Conservation (phyloP, 1,140 invertebrate species). For the Trissolcus basalis region DNA sequence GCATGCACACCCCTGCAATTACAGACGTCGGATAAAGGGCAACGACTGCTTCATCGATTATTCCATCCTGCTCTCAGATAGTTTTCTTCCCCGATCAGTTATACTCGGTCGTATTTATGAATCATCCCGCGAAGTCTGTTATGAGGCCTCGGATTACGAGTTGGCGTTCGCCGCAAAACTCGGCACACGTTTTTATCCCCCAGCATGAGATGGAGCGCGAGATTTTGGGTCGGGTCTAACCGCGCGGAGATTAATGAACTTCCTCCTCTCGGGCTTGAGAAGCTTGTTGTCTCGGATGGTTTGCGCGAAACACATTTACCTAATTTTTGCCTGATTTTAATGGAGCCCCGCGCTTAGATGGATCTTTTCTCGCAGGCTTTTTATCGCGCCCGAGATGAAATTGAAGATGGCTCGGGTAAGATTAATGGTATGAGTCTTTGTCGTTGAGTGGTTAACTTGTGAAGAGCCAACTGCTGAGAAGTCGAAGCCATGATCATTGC, state of each 20-base stretch:
- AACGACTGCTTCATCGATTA: constrained; percentile 47
- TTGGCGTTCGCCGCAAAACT: background rate
- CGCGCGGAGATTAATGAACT: constrained; percentile 33
- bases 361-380: constrained; percentile 19
- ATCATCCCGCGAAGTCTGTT: constrained; percentile 28
- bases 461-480: background rate
- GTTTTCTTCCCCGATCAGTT: constrained; percentile 10
- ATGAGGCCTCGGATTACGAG: constrained; percentile 24
- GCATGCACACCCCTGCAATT: constrained; percentile 15
- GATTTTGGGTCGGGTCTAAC: constrained; percentile 18
- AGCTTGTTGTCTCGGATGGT: constrained; percentile 18
- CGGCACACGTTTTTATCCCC: constrained; percentile 14
- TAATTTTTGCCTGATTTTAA: constrained; percentile 34
- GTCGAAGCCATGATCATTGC: background rate
- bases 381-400: constrained; percentile 32
- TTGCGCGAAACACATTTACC: constrained; percentile 23
- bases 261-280: constrained; percentile 5
- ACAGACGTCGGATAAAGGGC: constrained; percentile 13
- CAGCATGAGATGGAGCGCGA: constrained; percentile 21
- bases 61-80: constrained; percentile 11
- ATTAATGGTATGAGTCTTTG: constrained; percentile 16
- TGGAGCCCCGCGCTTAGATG: constrained; percentile 8
- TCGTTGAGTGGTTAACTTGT: constrained; percentile 9
- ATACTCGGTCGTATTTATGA: constrained; percentile 24
- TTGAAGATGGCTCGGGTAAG: constrained; percentile 24